A percentile compares a stretch with the other conserved stretches of the same genome.
Conservation (phyloP, 2,888 invertebrate species). For the Heterodera filipjevi region DNA sequence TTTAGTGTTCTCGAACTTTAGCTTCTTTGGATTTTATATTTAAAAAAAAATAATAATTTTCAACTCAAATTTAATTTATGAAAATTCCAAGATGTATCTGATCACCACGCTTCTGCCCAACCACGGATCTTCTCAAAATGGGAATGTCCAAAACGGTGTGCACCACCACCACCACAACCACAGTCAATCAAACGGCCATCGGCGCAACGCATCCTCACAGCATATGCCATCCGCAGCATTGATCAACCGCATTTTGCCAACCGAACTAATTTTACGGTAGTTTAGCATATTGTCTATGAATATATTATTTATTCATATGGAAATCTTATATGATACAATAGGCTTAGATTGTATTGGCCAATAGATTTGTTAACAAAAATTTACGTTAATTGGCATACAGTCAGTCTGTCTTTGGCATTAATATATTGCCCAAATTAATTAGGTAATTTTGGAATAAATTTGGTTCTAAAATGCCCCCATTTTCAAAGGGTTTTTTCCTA, state of each 20-base stretch:
- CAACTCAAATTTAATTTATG: no score
- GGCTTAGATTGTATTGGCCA: no score
- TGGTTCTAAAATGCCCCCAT: no score
- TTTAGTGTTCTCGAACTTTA: no score
- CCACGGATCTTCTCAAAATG: slow-evolving; percentile 24
- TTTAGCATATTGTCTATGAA: neutral
- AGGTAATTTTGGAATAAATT: no score
- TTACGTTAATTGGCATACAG: no score
- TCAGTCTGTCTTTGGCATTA: no score
- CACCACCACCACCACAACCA: slow-evolving; percentile 16
- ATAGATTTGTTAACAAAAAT: no score
- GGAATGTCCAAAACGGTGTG: slow-evolving; percentile 20
- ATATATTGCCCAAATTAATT: no score
- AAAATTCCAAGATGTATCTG: slow-evolving; percentile 58
- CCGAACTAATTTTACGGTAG: slow-evolving; percentile 84
- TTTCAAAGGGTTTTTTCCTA: slow-evolving; percentile 90
- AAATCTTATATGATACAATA: neutral
- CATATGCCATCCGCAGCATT: slow-evolving; percentile 38
- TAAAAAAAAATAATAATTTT: no score
- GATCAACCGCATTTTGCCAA: slow-evolving; percentile 92
- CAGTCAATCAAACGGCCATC: slow-evolving; percentile 12
- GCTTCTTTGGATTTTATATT: no score
- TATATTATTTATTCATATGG: neutral
- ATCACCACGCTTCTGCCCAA: slow-evolving; percentile 55
- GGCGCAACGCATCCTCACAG: neutral